Evolutionary conservation across 2,113 vertebrate species (phyloP), one percentile per base, ranked within the genome.

Genomic region (Chaetops frenatus): DNA sequence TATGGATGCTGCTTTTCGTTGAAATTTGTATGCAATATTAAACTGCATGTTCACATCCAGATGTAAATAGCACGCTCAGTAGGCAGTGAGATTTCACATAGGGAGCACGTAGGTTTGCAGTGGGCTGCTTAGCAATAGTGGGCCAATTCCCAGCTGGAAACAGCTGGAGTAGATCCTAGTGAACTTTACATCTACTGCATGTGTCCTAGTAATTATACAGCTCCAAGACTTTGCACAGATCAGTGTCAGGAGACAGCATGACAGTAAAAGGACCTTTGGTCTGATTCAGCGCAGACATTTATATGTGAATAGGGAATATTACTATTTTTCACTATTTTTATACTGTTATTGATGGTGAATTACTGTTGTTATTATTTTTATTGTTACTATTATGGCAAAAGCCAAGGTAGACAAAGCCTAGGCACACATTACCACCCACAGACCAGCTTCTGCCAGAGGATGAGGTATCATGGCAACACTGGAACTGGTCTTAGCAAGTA

Each of bases 81-180:
- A 84, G 72, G 90, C 25, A 33, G 45, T 16, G 21, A 78, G 14
- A 25, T 45, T 66, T 92, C 89, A 78, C 0, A 0, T 10, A 29
- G 69, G 45, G 72, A 74, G 19, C 33, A 7, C 38, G 33, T 56
- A 50, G 33, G 44, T 47, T 50, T 92, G 25, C 71, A 58, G 60
- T 33, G 19, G 33, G 35, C 33, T 73, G 47, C 27, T 44, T 24
- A 62, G 42, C 35, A 67, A n/a, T 60, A 54, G 47, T 7, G 6
- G 73, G 56, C 29, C 60, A 89, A 13, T 74, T 91, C 61, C 35
- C 89, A 95, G 86, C 71, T 92, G 71, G 65, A 95, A 66, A 47
- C 40, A 61, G 4, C 4, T 69, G n/a, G 15, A 36, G 42, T 31
- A 58, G 27, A 29, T 88, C 50, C 51, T 36, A 38, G 12, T 27